Base-by-base conservation (phyloP, 2,888 invertebrate genomes). In the Tenthredo notha region DNA sequence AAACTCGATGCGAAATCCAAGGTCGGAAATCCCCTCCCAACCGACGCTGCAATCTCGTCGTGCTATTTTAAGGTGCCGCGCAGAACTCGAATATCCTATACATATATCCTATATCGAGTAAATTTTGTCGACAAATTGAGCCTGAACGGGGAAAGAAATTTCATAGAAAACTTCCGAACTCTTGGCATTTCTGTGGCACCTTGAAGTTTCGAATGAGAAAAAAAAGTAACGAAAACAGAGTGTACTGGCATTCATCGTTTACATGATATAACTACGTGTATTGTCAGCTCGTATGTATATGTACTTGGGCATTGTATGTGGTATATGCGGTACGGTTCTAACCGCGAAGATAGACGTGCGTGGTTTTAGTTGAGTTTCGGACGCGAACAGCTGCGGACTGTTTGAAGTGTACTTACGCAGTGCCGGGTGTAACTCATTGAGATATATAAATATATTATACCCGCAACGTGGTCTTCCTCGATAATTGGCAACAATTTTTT, bases 311-410 rank as follows among this genome's bases (percentile, higher is more conserved):
- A 21, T 21, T 21, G n/a, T 21, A 65, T 12, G 65, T 65, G 12
- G 65, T 12, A 65, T 9, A 15, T 67, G 18, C 6, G 25, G 67
- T 18, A 33, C 29, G 67, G 15, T 74, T 43, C 72, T 18, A 15
- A 74, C n/a, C 72, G 25, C 43, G 72, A 40, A 21, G 72, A 43
- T 74, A 74, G 72, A 9, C 29, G 18, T n/a, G 21, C 29, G 50
- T 29, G 75, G 7, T 50, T 18, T 50, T 50, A 77, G 75, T 77
- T 29, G 25, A 2, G 18, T 50, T 77, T 77, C 33, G 50, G 29
- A 77, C 75, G 75, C 75, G 75, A 77, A 50, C 54, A 77, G 75
- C 29, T 33, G 33, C 75, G 75, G 75, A 15, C 29, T 25, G 72
- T 15, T 50, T 15, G 4, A 67, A 29, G 33, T 33, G 10, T 50